phyloP scores from a whole-genome alignment of 1,140 invertebrate species.

The Lepidurus arcticus region DNA sequence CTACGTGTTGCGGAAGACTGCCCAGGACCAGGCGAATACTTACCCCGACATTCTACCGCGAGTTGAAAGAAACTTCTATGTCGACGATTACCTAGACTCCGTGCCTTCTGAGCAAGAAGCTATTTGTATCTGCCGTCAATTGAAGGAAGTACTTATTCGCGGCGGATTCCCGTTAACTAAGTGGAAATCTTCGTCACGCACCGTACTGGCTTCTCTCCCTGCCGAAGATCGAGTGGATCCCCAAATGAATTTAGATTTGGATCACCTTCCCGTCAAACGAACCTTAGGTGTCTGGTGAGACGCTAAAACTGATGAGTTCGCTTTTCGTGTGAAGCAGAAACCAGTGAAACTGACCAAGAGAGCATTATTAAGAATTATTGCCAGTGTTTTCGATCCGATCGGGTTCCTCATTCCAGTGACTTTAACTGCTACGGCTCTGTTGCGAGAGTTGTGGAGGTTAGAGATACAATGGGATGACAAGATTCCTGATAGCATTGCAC shows the following conservation, averaged over 20 bases:
- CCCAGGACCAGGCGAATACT: neutral
- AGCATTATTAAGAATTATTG: constrained; percentile 29
- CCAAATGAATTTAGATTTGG: neutral
- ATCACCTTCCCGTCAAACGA: constrained; percentile 22
- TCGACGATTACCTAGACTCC: constrained; percentile 30
- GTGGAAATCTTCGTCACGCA: constrained; percentile 22
- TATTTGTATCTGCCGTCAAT: neutral
- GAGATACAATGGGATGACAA: too few relatives aligned
- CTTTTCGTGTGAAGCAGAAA: neutral
- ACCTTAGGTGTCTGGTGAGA: constrained; percentile 34
- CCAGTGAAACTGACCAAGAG: constrained; percentile 32
- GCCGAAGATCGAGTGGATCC: neutral
- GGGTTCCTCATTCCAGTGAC: too few relatives aligned
- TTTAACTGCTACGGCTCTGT: too few relatives aligned
- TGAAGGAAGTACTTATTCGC: neutral
- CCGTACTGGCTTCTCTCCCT: constrained; percentile 6
- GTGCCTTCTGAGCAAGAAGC: constrained; percentile 28
- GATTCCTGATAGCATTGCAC: too few relatives aligned
- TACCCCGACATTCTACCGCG: neutral
- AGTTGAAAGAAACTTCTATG: constrained; percentile 27
- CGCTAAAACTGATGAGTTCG: constrained; percentile 32
- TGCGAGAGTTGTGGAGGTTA: too few relatives aligned
- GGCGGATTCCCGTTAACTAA: constrained; percentile 30
- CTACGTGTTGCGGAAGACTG: neutral
- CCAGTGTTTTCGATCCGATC: constrained; percentile 37